phyloP scores from a whole-genome alignment of 2,113 vertebrate species.

The Lagopus leucura region DNA sequence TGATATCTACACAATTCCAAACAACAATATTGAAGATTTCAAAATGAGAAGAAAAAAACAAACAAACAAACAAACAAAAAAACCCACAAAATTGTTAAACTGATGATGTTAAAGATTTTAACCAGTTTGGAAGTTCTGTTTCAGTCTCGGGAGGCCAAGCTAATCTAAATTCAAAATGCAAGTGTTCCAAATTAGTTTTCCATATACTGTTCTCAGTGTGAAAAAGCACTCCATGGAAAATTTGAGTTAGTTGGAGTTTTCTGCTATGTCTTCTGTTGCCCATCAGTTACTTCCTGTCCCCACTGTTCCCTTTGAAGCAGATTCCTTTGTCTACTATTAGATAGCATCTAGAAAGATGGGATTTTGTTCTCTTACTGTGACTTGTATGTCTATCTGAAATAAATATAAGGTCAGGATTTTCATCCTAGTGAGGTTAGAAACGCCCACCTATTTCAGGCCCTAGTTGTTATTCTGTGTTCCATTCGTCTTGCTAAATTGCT shows the following conservation, averaged over 20 bases:
- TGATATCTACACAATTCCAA: background rate
- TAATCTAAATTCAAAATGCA: background rate
- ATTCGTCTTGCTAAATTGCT: background rate
- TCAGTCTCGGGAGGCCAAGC: background rate
- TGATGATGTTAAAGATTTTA: background rate
- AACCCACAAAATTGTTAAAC: background rate
- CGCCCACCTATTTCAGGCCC: background rate
- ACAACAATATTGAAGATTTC: background rate
- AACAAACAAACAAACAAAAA: too few relatives aligned
- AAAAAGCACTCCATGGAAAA: background rate
- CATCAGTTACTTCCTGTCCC: background rate
- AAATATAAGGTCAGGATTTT: constrained; percentile 10
- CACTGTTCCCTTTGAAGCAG: background rate
- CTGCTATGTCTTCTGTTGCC: background rate
- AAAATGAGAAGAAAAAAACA: background rate
- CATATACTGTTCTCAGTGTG: background rate
- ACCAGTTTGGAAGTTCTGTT: background rate
- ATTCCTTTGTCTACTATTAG: background rate
- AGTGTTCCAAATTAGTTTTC: background rate
- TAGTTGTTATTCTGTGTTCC: background rate
- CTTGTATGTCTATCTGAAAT: background rate
- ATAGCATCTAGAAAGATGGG: background rate
- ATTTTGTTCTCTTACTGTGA: background rate
- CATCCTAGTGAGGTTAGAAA: background rate
- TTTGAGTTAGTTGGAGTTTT: background rate